A percentile compares a stretch with the other conserved stretches of the same genome.
These are phyloP conservation scores for Hyphantria cunea DNA, from an alignment of 1,140 invertebrate species.

Conservation along the genomic window DNA sequence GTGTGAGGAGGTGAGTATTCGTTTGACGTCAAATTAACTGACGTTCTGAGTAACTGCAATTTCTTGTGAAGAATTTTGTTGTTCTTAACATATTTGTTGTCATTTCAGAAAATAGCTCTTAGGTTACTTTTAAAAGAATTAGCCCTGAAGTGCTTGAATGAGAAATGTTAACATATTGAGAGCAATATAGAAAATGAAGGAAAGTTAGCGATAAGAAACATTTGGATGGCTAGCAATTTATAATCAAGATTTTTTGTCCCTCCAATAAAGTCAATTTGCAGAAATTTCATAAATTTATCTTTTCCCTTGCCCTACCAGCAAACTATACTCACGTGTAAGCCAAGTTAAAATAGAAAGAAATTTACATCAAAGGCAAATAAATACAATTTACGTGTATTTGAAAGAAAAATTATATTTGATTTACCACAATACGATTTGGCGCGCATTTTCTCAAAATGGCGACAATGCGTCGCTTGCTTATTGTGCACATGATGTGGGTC, in stretches of 20 bases:
- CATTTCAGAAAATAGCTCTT: neutral
- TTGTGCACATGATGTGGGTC: constrained; percentile 66
- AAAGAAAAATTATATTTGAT: constrained; percentile 42
- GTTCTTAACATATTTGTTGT: constrained; percentile 1
- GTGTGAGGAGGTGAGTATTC: neutral
- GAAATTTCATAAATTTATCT: neutral
- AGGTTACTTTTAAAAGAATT: too few relatives aligned
- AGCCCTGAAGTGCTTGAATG: too few relatives aligned
- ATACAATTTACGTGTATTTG: constrained; percentile 3
- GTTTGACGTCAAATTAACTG: neutral
- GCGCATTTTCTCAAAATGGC: constrained; percentile 50
- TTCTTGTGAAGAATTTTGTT: neutral
- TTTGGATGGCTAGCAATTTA: neutral
- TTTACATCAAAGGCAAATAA: too few relatives aligned
- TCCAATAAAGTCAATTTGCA: too few relatives aligned
- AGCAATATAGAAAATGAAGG: too few relatives aligned
- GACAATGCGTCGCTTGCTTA: constrained; percentile 41
- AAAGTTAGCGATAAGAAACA: too few relatives aligned
- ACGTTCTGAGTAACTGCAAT: neutral
- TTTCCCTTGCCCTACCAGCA: too few relatives aligned
- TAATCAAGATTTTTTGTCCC: too few relatives aligned
- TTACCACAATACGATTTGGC: constrained; percentile 50
- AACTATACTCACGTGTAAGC: too few relatives aligned
- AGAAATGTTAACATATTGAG: too few relatives aligned
- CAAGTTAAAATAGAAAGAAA: too few relatives aligned